A percentile compares a stretch with the other conserved stretches of the same genome.
Evolutionary conservation across 2,797 vertebrate species (phyloP).

Genomic region (Gallirallus australis): DNA sequence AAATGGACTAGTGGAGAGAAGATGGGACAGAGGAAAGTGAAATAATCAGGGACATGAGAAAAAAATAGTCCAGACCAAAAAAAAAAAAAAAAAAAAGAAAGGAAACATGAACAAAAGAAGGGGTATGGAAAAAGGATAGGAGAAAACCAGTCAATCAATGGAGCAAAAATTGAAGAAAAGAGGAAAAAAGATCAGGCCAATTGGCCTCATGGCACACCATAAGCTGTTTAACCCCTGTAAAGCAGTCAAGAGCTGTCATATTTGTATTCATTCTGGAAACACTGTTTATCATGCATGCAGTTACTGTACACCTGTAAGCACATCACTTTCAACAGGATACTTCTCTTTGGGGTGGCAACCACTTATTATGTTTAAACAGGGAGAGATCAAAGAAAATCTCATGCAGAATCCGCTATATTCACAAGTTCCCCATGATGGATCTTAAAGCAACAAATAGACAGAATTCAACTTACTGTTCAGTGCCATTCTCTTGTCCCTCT

Average conservation of each 20-base stretch:
- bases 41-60: not conserved
- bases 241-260: not conserved
- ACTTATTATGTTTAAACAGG: not conserved
- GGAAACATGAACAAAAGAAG: not conserved
- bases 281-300: not conserved
- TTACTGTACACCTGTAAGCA: not conserved
- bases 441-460: not conserved
- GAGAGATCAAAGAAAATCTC: not conserved
- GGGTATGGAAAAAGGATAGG: not conserved
- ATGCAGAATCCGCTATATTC: not conserved
- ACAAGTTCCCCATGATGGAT: not conserved
- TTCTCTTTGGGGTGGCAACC: not conserved
- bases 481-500: conserved; percentile 77
- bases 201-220: not conserved
- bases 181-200: not conserved
- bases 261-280: not conserved
- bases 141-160: not conserved
- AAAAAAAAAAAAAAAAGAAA: not conserved
- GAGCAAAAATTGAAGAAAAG: not conserved
- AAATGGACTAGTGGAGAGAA: not conserved
- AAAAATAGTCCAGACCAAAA: not conserved
- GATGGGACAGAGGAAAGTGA: not conserved
- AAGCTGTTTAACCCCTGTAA: not conserved
- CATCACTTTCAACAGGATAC: not conserved
- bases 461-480: conserved; percentile 78